Conservation (phyloP, 2,113 vertebrate species). For the Prionailurus bengalensis region DNA sequence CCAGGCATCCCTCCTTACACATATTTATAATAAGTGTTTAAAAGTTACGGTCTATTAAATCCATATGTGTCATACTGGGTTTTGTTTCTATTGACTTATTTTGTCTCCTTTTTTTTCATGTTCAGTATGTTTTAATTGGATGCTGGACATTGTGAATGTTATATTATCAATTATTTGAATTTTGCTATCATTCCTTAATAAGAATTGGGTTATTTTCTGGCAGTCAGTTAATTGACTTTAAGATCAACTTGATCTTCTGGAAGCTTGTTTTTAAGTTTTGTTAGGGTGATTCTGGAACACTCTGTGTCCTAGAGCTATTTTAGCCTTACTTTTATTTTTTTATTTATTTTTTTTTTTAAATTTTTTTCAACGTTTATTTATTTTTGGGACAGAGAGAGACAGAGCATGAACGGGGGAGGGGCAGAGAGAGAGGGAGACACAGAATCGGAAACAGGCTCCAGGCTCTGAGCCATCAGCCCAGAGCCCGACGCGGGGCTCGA, state of each 20-base stretch:
- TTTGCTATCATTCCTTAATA: not conserved
- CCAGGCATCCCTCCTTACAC: too few relatives aligned
- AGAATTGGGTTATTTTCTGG: slow-evolving; percentile 13
- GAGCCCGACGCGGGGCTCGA: too few relatives aligned
- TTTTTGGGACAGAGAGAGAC: too few relatives aligned
- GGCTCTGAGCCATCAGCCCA: too few relatives aligned
- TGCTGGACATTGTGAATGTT: not conserved
- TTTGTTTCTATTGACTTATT: not conserved
- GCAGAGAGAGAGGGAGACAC: too few relatives aligned
- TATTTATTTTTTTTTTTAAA: too few relatives aligned
- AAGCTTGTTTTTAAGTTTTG: not conserved
- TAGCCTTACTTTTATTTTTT: not conserved
- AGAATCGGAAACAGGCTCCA: too few relatives aligned
- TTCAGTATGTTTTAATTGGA: not conserved
- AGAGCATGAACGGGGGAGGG: too few relatives aligned
- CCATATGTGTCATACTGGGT: not conserved
- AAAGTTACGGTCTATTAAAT: not conserved
- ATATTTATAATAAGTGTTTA: not conserved
- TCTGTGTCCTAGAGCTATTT: not conserved
- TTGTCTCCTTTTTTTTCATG: not conserved
- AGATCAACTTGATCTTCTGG: not conserved
- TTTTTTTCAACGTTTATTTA: too few relatives aligned
- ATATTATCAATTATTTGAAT: not conserved
- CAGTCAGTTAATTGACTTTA: not conserved
- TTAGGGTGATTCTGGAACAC: not conserved